phyloP scores from a whole-genome alignment of 2,888 invertebrate genomes.

The Clepsis dumicolana region DNA sequence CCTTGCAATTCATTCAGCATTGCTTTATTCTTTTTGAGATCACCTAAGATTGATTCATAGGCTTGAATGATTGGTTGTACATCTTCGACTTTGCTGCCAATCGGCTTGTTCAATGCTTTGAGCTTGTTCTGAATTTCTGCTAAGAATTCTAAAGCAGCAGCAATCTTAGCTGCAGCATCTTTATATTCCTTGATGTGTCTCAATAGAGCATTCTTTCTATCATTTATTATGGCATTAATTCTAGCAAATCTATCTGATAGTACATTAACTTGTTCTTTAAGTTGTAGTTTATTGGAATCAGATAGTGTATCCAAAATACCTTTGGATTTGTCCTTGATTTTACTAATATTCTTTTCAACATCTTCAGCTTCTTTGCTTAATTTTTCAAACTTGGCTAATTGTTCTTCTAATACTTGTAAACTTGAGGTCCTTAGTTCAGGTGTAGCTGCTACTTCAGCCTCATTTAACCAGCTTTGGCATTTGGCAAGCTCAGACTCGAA shows the following conservation, averaged over 20 bases:
- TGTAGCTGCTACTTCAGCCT: constrained; percentile 94
- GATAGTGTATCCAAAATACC: constrained; percentile 92
- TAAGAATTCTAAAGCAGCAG: constrained; percentile 92
- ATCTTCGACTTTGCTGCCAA: constrained; percentile 95
- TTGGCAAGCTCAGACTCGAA: constrained; percentile 94
- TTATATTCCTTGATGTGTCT: constrained; percentile 93
- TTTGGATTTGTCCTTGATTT: constrained; percentile 92
- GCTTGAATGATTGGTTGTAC: constrained; percentile 93
- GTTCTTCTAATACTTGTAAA: constrained; percentile 94
- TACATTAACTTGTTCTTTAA: constrained; percentile 92
- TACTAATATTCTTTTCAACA: constrained; percentile 90
- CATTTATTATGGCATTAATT: constrained; percentile 91
- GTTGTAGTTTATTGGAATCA: constrained; percentile 93
- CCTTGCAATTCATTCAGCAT: constrained; percentile 92
- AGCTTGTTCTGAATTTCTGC: constrained; percentile 93
- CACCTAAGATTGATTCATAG: constrained; percentile 92
- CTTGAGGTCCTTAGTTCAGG: constrained; percentile 93
- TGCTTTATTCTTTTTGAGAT: constrained; percentile 91
- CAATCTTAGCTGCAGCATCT: constrained; percentile 92
- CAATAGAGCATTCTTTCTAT: constrained; percentile 90
- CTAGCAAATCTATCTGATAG: constrained; percentile 92
- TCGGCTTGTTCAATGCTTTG: constrained; percentile 93
- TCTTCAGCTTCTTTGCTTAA: constrained; percentile 91
- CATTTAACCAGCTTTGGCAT: constrained; percentile 95
- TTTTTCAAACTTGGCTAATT: constrained; percentile 93